A percentile compares a stretch with the other conserved stretches of the same genome.
Conservation (phyloP, 2,888 invertebrate species). For the Drosophila multiciliata region DNA sequence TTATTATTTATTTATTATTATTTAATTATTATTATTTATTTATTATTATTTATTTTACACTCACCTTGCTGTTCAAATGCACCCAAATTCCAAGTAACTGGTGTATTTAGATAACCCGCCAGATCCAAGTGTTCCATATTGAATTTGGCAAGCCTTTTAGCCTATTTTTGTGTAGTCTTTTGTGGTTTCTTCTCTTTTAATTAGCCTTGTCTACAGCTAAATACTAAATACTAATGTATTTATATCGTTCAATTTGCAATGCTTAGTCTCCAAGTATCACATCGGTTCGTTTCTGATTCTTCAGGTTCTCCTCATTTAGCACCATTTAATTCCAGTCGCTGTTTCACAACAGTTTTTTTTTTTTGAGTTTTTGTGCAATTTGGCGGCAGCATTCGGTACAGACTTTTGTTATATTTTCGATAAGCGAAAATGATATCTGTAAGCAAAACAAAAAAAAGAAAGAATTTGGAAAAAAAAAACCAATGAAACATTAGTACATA, state of each 20-base stretch:
- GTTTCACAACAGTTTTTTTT: conserved; percentile 53
- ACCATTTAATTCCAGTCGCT: conserved; percentile 55
- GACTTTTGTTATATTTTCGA: conserved; percentile 74
- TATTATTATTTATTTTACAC: conserved; percentile 29
- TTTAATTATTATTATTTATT: no score
- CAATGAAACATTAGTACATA: conserved; percentile 43
- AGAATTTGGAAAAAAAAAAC: conserved; percentile 32
- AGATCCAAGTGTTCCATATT: conserved; percentile 84
- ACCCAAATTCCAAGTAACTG: conserved; percentile 81
- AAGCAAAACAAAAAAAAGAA: conserved; percentile 44
- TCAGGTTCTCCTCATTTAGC: conserved; percentile 50
- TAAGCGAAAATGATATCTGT: conserved; percentile 82
- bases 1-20: no score
- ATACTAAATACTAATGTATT: conserved; percentile 40
- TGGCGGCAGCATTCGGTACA: conserved; percentile 67
- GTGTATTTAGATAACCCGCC: conserved; percentile 79
- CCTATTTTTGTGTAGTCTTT: conserved; percentile 26
- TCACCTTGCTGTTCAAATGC: conserved; percentile 84
- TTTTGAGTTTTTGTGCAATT: conserved; percentile 55
- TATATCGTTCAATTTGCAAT: conserved; percentile 57
- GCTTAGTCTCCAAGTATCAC: conserved; percentile 68
- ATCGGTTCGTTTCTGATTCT: conserved; percentile 59
- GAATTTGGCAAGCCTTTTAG: conserved; percentile 52
- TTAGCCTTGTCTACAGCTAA: conserved; percentile 22
- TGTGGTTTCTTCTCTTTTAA: conserved; percentile 8